Conservation (phyloP, 2,797 vertebrate species). For the Uromys caudimaculatus region DNA sequence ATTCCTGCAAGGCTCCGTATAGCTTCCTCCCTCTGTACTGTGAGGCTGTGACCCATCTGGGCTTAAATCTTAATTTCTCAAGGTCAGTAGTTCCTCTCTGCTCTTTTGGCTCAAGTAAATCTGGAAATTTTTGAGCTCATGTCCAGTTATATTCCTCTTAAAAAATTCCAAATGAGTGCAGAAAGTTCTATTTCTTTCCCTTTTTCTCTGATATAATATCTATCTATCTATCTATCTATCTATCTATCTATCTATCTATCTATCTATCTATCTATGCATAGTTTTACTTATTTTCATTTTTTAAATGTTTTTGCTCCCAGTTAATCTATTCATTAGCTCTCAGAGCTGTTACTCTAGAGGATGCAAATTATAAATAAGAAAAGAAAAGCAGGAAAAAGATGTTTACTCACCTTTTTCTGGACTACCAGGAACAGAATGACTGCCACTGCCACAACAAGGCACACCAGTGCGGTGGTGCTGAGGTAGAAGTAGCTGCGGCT, state of each 20-base stretch:
- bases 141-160: slow-evolving; percentile 5
- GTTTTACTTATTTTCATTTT: not conserved
- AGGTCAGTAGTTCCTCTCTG: not conserved
- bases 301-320: not conserved
- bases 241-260: no score
- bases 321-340: not conserved
- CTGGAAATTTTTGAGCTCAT: slow-evolving; percentile 57
- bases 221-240: no score
- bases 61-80: slow-evolving; percentile 19
- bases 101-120: not conserved
- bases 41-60: not conserved
- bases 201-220: not conserved
- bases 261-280: not conserved
- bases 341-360: not conserved
- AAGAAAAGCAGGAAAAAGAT: not conserved
- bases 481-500: slow-evolving; percentile 79
- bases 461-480: slow-evolving; percentile 74
- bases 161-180: not conserved
- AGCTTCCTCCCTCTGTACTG: not conserved
- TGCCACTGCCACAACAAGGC: slow-evolving; percentile 84
- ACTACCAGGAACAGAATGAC: slow-evolving; percentile 85
- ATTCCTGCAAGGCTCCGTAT: not conserved
- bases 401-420: slow-evolving; percentile 85
- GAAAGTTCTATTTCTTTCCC: slow-evolving; percentile 28
- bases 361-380: not conserved